Evolutionary conservation across 1,140 invertebrate species (phyloP).

Genomic region (Euborellia annulipes): DNA sequence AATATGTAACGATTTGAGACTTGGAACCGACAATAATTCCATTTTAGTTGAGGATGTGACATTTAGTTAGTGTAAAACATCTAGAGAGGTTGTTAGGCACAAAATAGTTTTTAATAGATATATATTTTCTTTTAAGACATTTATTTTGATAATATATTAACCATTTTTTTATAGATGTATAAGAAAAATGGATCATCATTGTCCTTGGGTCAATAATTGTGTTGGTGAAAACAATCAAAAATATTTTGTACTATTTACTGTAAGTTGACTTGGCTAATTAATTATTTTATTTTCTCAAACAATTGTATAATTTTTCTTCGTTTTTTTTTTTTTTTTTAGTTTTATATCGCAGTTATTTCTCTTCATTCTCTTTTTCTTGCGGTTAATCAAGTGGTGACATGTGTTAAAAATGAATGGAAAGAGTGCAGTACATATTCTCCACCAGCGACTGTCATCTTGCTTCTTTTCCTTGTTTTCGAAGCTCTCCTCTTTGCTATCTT

Average conservation of each 20-base stretch:
- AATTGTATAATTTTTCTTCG: slow-evolving; percentile 18
- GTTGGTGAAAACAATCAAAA: slow-evolving; percentile 99
- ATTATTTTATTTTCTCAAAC: background rate
- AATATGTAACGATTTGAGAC: no score
- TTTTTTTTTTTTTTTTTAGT: slow-evolving; percentile 45
- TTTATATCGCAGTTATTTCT: slow-evolving; percentile 95
- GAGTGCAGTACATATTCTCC: slow-evolving; percentile 86
- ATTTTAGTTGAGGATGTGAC: no score
- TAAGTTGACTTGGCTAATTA: slow-evolving; percentile 34
- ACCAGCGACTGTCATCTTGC: slow-evolving; percentile 84
- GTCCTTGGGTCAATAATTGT: slow-evolving; percentile 98
- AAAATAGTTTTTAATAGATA: no score
- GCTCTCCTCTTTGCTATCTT: slow-evolving; percentile 95
- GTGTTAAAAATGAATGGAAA: slow-evolving; percentile 87
- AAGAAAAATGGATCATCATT: slow-evolving; percentile 98
- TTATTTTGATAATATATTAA: no score
- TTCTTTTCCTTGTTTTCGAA: slow-evolving; percentile 94
- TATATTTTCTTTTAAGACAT: no score
- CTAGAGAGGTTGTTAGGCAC: no score
- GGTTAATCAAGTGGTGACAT: slow-evolving; percentile 85
- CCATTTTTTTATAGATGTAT: slow-evolving; percentile 57
- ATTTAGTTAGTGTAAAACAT: no score
- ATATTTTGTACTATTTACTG: slow-evolving; percentile 97
- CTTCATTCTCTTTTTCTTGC: slow-evolving; percentile 84
- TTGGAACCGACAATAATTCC: no score